A percentile compares a stretch with the other conserved stretches of the same genome.
Conservation (phyloP, 2,888 invertebrate genomes). For the Leistus spinibarbis region DNA sequence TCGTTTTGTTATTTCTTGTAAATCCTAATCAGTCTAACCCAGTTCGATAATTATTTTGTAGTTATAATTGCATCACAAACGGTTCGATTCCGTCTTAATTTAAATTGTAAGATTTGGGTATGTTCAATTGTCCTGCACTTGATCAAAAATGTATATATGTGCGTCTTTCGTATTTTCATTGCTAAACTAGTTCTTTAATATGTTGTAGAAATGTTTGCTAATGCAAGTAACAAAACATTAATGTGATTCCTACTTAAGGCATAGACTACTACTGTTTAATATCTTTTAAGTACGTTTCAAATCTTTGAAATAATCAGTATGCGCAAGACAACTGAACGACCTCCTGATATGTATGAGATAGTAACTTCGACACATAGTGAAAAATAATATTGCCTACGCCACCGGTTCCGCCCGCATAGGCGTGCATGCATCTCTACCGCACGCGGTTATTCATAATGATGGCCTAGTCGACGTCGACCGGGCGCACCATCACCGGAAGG, state of each 20-base stretch:
- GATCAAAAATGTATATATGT: not conserved
- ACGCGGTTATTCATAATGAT: conserved; percentile 8
- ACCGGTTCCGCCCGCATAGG: conserved; percentile 9
- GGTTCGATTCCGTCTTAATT: not conserved
- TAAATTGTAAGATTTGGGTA: not conserved
- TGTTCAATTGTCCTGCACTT: not conserved
- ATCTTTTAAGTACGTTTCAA: too few relatives aligned
- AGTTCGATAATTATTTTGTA: not conserved
- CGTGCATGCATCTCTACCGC: not conserved
- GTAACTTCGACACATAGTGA: not conserved
- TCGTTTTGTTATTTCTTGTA: not conserved
- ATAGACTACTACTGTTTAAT: too few relatives aligned
- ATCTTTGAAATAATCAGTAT: too few relatives aligned
- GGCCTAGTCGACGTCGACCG: not conserved
- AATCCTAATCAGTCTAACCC: not conserved
- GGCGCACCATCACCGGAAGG: conserved; percentile 22
- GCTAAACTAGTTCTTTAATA: too few relatives aligned
- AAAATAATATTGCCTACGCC: conserved; percentile 9
- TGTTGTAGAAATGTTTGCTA: too few relatives aligned
- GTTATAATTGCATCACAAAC: not conserved
- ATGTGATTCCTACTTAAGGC: too few relatives aligned
- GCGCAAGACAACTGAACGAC: not conserved
- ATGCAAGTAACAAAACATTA: too few relatives aligned
- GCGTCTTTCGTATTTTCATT: too few relatives aligned
- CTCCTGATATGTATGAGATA: not conserved